Percentiles rank a stretch among this genome's conserved stretches.
phyloP scores from a whole-genome alignment of 2,888 invertebrate species.

The Erebia ligea region DNA sequence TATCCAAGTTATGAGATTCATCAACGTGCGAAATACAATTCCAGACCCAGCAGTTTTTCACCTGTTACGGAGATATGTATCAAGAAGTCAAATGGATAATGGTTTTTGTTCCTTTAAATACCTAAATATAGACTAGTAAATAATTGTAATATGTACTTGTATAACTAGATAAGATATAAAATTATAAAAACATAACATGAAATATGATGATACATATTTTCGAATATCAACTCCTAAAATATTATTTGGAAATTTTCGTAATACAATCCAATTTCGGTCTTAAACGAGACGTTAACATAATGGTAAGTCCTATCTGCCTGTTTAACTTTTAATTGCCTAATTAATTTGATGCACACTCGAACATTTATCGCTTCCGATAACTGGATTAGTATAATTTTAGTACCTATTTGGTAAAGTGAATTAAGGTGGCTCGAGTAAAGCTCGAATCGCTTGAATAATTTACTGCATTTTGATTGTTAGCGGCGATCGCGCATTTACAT shows the following conservation, averaged over 20 bases:
- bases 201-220: too few relatives aligned
- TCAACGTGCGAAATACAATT: too few relatives aligned
- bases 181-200: too few relatives aligned
- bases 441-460: slow-evolving; percentile 66
- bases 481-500: slow-evolving; percentile 69
- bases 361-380: background rate
- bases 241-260: too few relatives aligned
- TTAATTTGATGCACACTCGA: background rate
- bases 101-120: background rate
- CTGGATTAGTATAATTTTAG: background rate
- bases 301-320: background rate
- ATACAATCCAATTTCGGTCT: too few relatives aligned
- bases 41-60: too few relatives aligned
- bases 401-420: slow-evolving; percentile 2
- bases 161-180: too few relatives aligned
- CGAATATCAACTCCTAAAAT: too few relatives aligned
- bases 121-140: too few relatives aligned
- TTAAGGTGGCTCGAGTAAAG: slow-evolving; percentile 11
- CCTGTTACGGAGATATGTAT: background rate
- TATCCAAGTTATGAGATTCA: too few relatives aligned
- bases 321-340: background rate
- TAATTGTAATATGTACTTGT: too few relatives aligned
- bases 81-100: background rate
- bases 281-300: too few relatives aligned
- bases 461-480: slow-evolving; percentile 76